Percentiles rank a stretch among this genome's conserved stretches.
Evolutionary conservation across 2,113 vertebrate species (phyloP).

Genomic region (Odocoileus virginianus): DNA sequence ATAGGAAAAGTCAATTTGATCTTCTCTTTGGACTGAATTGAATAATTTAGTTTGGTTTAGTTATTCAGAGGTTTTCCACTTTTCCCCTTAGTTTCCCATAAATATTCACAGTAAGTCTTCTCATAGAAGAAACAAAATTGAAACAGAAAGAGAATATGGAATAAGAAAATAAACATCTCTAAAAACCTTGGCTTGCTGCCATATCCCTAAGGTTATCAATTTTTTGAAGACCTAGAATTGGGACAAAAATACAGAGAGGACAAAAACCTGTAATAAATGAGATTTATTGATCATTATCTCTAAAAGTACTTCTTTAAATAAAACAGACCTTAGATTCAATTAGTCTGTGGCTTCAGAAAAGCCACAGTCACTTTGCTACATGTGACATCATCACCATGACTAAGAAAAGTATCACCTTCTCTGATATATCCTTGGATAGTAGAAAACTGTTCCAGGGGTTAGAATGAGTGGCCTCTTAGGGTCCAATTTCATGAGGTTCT

Average conservation of each 20-base stretch:
- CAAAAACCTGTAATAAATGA: background rate
- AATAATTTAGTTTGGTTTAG: background rate
- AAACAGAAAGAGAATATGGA: background rate
- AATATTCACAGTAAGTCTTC: background rate
- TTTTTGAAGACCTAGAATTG: background rate
- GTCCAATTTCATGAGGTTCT: background rate
- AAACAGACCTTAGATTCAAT: background rate
- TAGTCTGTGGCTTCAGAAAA: background rate
- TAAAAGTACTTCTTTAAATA: background rate
- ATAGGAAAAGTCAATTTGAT: background rate
- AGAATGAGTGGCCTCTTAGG: background rate
- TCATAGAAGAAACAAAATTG: background rate
- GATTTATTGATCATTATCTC: background rate
- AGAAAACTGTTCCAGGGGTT: background rate
- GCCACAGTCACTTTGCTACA: fast-evolving
- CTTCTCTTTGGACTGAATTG: background rate
- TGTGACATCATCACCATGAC: background rate
- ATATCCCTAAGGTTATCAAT: background rate
- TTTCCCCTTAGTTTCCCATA: background rate
- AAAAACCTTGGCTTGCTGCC: background rate
- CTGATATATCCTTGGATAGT: background rate
- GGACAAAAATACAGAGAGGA: background rate
- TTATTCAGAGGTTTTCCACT: too few species aligned
- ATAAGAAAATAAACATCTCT: background rate
- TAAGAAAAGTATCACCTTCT: background rate